phyloP scores from a whole-genome alignment of 2,797 vertebrate species.

The Florisuga fusca region DNA sequence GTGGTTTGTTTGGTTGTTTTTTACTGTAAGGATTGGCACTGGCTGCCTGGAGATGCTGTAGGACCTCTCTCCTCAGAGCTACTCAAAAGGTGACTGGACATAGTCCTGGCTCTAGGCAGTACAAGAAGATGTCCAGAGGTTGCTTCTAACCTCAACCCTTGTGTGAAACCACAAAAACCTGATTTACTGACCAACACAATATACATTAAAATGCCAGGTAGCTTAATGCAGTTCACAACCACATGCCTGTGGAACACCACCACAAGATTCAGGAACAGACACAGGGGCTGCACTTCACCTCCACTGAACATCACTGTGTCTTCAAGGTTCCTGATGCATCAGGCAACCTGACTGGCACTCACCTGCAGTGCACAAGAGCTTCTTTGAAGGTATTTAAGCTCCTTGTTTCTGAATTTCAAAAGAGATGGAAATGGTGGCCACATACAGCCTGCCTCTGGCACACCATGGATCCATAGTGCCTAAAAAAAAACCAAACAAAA shows the following conservation, averaged over 20 bases:
- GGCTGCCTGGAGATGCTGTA: background rate
- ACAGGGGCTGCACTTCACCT: background rate
- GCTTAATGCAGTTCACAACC: background rate
- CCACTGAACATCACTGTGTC: background rate
- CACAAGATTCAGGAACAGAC: background rate
- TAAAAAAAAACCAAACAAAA: background rate
- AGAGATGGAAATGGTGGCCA: background rate
- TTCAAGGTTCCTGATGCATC: background rate
- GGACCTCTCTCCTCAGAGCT: background rate
- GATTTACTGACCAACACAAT: background rate
- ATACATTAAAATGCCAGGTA: background rate
- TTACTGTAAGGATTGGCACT: background rate
- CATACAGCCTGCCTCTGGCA: background rate
- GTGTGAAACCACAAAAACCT: background rate
- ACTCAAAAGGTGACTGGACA: background rate
- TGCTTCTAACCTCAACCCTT: background rate
- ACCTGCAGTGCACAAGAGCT: background rate
- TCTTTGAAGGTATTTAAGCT: background rate
- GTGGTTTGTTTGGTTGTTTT: rapidly evolving
- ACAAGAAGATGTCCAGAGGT: background rate
- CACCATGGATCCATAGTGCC: no score
- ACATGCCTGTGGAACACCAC: background rate
- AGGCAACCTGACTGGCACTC: background rate
- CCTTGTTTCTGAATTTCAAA: background rate
- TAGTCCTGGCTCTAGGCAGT: background rate